These are phyloP conservation scores for Salvelinus sp. DNA, from an alignment of 2,113 vertebrate genomes.

Conservation along the genomic window DNA sequence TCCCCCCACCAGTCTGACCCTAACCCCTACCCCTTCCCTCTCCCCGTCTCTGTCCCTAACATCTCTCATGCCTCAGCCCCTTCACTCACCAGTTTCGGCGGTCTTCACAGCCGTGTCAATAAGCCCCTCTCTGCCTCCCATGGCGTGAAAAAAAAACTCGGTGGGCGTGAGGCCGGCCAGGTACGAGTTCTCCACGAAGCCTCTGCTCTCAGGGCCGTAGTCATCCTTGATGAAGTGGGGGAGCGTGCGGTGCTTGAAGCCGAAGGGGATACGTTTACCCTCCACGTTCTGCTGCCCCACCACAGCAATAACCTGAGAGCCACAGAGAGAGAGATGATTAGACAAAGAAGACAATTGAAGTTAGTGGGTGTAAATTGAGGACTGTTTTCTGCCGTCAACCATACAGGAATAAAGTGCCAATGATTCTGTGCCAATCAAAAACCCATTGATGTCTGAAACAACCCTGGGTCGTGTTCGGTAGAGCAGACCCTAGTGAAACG, in stretches of 20 bases:
- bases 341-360: too few species aligned
- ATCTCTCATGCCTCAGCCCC: too few species aligned
- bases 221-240: conserved; percentile 98
- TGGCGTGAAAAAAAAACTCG: conserved; percentile 98
- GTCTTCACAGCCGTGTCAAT: conserved; percentile 97
- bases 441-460: too few species aligned
- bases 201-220: conserved; percentile 93
- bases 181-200: conserved; percentile 97
- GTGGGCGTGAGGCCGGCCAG: conserved; percentile 92
- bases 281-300: conserved; percentile 98
- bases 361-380: too few species aligned
- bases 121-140: conserved; percentile 93
- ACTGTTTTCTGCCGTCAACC: too few species aligned
- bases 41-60: too few species aligned
- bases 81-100: conserved; percentile 85
- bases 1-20: too few species aligned
- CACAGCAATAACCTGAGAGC: conserved; percentile 88
- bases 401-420: too few species aligned
- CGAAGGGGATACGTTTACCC: conserved; percentile 95
- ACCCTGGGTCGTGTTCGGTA: too few species aligned
- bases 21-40: too few species aligned
- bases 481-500: too few species aligned
- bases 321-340: not conserved
- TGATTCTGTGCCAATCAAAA: too few species aligned
- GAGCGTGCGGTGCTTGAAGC: conserved; percentile 94